Conservation (phyloP, 2,797 vertebrate genomes). For the Gallinago nigripennis region DNA sequence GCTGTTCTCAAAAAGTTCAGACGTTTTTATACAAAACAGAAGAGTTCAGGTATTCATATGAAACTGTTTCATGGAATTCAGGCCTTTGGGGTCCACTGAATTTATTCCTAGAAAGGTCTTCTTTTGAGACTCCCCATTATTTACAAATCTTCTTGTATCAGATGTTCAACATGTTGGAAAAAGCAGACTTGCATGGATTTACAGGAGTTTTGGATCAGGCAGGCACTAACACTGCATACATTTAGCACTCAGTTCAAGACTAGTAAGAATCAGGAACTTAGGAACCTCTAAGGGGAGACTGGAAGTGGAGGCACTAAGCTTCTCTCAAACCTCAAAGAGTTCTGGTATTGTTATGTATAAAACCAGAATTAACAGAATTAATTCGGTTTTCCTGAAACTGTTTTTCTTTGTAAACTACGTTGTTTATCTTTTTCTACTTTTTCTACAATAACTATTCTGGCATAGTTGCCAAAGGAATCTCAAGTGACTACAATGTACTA, state of each 20-base stretch:
- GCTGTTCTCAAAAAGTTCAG: constrained; percentile 1
- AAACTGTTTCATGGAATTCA: neutral
- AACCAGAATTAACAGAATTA: neutral
- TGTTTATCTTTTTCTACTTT: neutral
- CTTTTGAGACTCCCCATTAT: neutral
- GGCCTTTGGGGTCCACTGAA: neutral
- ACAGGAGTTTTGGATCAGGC: neutral
- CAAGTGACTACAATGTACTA: neutral
- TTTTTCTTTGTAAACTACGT: neutral
- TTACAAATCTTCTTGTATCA: neutral
- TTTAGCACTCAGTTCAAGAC: neutral
- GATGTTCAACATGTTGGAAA: neutral
- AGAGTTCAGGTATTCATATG: neutral
- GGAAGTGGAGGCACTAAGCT: neutral
- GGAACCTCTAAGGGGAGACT: neutral
- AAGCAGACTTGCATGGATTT: neutral
- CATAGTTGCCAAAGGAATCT: neutral
- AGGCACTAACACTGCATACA: neutral
- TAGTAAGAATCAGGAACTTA: neutral
- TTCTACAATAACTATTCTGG: neutral
- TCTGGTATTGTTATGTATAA: neutral
- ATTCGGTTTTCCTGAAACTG: neutral
- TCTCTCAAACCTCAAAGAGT: neutral
- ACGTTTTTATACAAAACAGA: neutral
- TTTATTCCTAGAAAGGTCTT: neutral